These are phyloP conservation scores for Metopolophium dirhodum DNA, from an alignment of 1,140 invertebrate genomes.

Conservation along the genomic window DNA sequence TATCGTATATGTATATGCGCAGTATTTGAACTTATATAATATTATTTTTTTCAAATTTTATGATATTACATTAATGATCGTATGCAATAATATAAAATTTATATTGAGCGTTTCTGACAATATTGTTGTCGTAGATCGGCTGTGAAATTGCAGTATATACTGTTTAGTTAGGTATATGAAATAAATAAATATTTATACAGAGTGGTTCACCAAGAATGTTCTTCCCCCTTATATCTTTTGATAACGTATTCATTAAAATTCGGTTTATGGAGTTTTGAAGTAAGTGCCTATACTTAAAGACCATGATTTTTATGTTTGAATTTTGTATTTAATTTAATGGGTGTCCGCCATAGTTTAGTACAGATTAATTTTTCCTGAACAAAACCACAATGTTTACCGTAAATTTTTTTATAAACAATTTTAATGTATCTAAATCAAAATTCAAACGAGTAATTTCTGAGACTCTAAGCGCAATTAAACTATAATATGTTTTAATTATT, in stretches of 20 bases:
- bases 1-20: neutral
- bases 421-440: no score
- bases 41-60: neutral
- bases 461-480: no score
- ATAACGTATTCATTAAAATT: no score
- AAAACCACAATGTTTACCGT: no score
- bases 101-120: neutral
- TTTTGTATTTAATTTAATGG: no score
- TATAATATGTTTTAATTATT: neutral
- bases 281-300: no score
- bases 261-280: no score
- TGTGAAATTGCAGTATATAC: neutral
- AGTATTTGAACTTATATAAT: neutral
- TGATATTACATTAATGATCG: neutral
- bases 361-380: no score
- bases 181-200: neutral
- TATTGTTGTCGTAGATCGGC: neutral
- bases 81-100: neutral
- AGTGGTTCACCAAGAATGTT: neutral
- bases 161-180: neutral
- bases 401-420: no score
- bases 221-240: neutral
- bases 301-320: no score
- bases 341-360: no score
- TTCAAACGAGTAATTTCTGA: no score